These are phyloP conservation scores for Ectemnius lituratus DNA, from an alignment of 2,888 invertebrate species.

Conservation along the genomic window DNA sequence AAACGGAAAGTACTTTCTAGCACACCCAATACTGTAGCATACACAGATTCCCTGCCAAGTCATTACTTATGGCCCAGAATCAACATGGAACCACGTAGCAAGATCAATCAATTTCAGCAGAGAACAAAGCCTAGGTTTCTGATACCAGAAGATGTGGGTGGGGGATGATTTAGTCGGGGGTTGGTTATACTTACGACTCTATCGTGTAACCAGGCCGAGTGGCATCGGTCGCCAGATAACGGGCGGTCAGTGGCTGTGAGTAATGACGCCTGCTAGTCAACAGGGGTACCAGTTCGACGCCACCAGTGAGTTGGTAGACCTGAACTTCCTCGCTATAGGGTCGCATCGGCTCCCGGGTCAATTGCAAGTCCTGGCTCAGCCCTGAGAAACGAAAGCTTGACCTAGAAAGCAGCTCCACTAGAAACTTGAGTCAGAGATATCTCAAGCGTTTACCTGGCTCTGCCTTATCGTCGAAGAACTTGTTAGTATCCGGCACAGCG, in stretches of 20 bases:
- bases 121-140: background rate
- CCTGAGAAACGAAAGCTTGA: constrained; percentile 37
- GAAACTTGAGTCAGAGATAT: constrained; percentile 12
- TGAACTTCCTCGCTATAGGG: constrained; percentile 66
- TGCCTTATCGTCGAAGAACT: constrained; percentile 63
- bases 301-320: constrained; percentile 80
- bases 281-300: constrained; percentile 88
- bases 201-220: constrained; percentile 80
- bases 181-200: constrained; percentile 71
- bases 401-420: constrained; percentile 10
- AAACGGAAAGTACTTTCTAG: no score
- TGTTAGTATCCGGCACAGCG: constrained; percentile 59
- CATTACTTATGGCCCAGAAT: no score
- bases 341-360: constrained; percentile 37
- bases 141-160: background rate
- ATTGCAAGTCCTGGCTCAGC: constrained; percentile 23
- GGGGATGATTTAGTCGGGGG: background rate
- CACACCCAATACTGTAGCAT: no score
- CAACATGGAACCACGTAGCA: background rate
- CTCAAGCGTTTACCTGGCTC: constrained; percentile 46
- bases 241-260: constrained; percentile 67
- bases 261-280: constrained; percentile 82
- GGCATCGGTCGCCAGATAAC: constrained; percentile 75
- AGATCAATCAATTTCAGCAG: background rate
- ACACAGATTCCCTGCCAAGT: no score